Conservation (phyloP, 2,888 invertebrate species). For the Neoitamus cyanurus region DNA sequence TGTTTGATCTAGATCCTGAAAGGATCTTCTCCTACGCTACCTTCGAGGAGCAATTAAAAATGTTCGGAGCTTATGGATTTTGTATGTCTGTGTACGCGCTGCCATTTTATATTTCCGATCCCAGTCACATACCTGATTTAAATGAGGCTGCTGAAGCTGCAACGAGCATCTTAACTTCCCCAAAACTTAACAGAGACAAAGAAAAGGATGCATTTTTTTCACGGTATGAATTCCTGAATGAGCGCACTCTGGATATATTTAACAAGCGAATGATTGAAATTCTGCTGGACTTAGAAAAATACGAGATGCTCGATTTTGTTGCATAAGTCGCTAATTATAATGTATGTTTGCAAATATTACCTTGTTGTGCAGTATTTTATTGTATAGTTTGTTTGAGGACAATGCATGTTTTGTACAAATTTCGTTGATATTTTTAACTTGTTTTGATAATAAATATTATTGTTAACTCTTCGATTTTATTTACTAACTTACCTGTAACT, state of each 20-base stretch:
- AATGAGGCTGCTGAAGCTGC: slow-evolving; percentile 59
- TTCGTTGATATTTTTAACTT: background rate
- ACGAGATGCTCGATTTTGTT: slow-evolving; percentile 52
- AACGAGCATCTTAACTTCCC: background rate
- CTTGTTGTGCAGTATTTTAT: background rate
- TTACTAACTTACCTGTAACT: background rate
- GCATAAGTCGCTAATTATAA: background rate
- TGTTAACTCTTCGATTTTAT: background rate
- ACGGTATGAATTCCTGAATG: slow-evolving; percentile 58
- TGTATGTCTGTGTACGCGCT: slow-evolving; percentile 60
- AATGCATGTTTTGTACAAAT: background rate
- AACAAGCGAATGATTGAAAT: slow-evolving; percentile 58
- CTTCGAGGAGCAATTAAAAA: slow-evolving; percentile 58
- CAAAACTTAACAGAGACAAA: slow-evolving; percentile 46
- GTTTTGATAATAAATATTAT: background rate
- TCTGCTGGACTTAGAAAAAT: slow-evolving; percentile 57
- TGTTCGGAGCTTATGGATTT: slow-evolving; percentile 59
- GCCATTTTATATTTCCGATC: slow-evolving; percentile 59
- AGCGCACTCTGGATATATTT: slow-evolving; percentile 59
- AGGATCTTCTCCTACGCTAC: slow-evolving; percentile 57
- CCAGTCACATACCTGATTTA: slow-evolving; percentile 58
- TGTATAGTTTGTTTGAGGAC: background rate
- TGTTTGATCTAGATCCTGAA: slow-evolving; percentile 54
- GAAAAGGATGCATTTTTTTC: slow-evolving; percentile 55
- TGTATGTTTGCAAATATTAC: background rate